Percentiles rank a stretch among this genome's conserved stretches.
phyloP scores from a whole-genome alignment of 1,140 invertebrate genomes.

The Euglossa dilemma region DNA sequence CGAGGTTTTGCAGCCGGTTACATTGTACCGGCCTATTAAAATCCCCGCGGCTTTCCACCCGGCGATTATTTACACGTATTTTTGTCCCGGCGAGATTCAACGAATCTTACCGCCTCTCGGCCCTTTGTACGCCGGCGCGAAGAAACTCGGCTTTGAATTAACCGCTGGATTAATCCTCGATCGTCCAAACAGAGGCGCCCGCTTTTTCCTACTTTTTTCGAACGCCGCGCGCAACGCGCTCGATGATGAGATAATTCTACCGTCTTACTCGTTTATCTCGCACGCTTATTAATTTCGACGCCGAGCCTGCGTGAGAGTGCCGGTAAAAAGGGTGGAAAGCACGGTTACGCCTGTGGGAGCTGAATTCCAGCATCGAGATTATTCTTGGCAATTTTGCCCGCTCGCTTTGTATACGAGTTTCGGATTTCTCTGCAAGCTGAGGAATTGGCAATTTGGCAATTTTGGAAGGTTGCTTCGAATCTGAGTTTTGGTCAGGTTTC shows the following conservation, averaged over 20 bases:
- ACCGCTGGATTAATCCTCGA: not conserved
- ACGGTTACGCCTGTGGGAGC: not conserved
- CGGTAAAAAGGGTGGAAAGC: too few species aligned
- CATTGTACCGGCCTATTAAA: slow-evolving; percentile 34
- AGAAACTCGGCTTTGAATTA: not conserved
- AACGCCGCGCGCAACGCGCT: too few species aligned
- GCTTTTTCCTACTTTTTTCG: not conserved
- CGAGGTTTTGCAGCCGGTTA: slow-evolving; percentile 8
- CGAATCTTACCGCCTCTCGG: too few species aligned
- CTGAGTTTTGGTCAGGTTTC: too few species aligned
- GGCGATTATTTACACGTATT: slow-evolving; percentile 37
- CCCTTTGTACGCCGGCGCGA: not conserved
- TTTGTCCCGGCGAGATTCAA: slow-evolving; percentile 3
- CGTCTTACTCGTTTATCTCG: not conserved
- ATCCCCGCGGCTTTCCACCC: not conserved
- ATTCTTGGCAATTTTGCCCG: too few species aligned
- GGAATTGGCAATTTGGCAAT: too few species aligned
- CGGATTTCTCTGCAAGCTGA: too few species aligned
- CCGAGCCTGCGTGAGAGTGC: too few species aligned
- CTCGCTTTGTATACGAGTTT: too few species aligned
- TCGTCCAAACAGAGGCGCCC: not conserved
- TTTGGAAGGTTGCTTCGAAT: too few species aligned
- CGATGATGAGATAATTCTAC: not conserved
- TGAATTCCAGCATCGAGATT: not conserved
- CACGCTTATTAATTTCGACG: too few species aligned